Evolutionary conservation across 2,113 vertebrate species (phyloP).

Genomic region (Leucoraja erinaceus): DNA sequence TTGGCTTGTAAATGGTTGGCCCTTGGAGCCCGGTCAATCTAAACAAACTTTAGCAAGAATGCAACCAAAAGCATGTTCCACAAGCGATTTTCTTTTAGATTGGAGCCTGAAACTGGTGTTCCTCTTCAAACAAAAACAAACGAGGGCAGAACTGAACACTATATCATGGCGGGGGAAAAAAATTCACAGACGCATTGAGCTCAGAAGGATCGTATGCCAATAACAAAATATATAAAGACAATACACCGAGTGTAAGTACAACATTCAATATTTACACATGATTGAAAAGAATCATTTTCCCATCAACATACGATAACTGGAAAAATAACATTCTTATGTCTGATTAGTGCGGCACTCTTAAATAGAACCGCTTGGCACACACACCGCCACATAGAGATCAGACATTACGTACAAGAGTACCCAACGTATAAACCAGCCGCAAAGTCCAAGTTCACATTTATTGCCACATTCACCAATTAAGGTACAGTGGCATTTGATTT

Average conservation of each 20-base stretch:
- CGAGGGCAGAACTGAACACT: background rate
- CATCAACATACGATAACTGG: background rate
- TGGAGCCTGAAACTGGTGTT: background rate
- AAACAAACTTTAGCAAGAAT: background rate
- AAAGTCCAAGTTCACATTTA: background rate
- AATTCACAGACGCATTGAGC: background rate
- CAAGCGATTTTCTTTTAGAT: too few species aligned
- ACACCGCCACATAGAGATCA: background rate
- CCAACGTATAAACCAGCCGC: background rate
- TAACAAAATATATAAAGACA: background rate
- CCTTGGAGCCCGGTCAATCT: background rate
- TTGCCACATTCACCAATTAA: too few species aligned
- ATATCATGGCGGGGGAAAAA: background rate
- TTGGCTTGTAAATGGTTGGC: background rate
- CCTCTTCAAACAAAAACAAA: background rate
- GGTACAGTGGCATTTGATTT: too few species aligned
- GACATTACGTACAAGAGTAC: constrained; percentile 1
- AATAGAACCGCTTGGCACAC: background rate
- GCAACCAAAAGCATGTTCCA: background rate
- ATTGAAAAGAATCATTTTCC: background rate
- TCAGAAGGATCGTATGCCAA: background rate
- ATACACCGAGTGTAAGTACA: background rate
- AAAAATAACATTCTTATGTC: background rate
- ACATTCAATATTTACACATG: background rate
- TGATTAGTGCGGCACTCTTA: background rate